Percentiles rank a stretch among this genome's conserved stretches.
These are phyloP conservation scores for Emys orbicularis DNA, from an alignment of 2,797 vertebrate species.

Conservation along the genomic window DNA sequence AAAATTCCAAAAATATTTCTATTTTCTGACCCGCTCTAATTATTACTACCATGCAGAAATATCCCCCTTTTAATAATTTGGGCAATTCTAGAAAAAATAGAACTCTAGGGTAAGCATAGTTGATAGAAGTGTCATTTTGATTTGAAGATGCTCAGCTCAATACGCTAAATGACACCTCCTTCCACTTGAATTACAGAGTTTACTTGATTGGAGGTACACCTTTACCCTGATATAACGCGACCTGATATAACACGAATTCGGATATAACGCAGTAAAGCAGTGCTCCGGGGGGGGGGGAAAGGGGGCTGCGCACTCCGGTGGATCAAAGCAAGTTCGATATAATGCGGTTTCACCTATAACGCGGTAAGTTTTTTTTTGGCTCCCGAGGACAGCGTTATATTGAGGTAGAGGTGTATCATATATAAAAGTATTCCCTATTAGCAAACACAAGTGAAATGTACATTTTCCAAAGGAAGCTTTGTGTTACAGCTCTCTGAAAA, in stretches of 20 bases:
- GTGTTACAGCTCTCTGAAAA: background rate
- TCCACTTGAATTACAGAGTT: background rate
- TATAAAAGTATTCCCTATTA: background rate
- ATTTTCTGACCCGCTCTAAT: background rate
- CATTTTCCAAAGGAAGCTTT: background rate
- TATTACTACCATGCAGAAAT: background rate
- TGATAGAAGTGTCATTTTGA: slow-evolving; percentile 18
- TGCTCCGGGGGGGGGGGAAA: too few species aligned
- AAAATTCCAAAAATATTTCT: background rate
- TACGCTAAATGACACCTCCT: background rate
- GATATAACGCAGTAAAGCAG: too few species aligned
- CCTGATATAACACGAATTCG: too few species aligned
- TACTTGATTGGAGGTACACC: background rate
- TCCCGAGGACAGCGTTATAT: too few species aligned
- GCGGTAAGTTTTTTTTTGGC: too few species aligned
- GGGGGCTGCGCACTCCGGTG: too few species aligned
- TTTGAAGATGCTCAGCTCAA: background rate
- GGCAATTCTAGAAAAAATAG: background rate
- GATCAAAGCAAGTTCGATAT: too few species aligned
- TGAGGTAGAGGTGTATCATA: background rate
- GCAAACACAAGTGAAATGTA: background rate
- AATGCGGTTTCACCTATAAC: too few species aligned
- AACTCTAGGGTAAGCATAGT: background rate
- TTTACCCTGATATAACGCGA: too few species aligned
- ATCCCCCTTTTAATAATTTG: background rate